A percentile compares a stretch with the other conserved stretches of the same genome.
phyloP scores from a whole-genome alignment of 2,113 vertebrate genomes.

The Pardalotus punctatus region DNA sequence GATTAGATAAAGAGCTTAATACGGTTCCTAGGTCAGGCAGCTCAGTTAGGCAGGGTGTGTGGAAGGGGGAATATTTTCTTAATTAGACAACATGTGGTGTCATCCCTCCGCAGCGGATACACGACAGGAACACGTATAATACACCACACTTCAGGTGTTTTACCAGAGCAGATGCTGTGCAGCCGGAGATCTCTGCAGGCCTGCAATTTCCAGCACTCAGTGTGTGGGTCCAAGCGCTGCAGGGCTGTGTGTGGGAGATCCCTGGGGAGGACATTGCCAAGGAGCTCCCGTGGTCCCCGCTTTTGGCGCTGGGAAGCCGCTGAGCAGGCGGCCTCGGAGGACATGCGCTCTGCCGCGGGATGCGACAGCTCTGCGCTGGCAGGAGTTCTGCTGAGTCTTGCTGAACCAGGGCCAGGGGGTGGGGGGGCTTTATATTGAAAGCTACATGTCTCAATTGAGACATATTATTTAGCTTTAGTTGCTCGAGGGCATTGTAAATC shows the following conservation, averaged over 20 bases:
- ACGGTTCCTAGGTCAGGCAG: not conserved
- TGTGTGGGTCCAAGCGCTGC: not conserved
- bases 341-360: fast-evolving
- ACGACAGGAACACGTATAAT: fast-evolving
- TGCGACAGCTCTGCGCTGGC: not conserved
- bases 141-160: not conserved
- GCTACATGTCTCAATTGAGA: not conserved
- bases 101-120: not conserved
- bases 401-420: not conserved
- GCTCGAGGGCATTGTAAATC: not conserved
- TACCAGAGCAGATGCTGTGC: not conserved
- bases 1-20: constrained; percentile 4
- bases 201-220: not conserved
- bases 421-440: not conserved
- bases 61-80: not conserved
- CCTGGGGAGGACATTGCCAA: not conserved
- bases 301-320: not conserved
- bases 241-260: not conserved
- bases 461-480: not conserved
- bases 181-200: not conserved
- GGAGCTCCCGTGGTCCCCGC: fast-evolving
- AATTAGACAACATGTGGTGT: fast-evolving
- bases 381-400: constrained; percentile 11
- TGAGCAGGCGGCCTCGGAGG: fast-evolving
- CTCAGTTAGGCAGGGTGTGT: not conserved